These are phyloP conservation scores for Brotula barbata DNA, from an alignment of 2,797 vertebrate genomes.

Conservation along the genomic window DNA sequence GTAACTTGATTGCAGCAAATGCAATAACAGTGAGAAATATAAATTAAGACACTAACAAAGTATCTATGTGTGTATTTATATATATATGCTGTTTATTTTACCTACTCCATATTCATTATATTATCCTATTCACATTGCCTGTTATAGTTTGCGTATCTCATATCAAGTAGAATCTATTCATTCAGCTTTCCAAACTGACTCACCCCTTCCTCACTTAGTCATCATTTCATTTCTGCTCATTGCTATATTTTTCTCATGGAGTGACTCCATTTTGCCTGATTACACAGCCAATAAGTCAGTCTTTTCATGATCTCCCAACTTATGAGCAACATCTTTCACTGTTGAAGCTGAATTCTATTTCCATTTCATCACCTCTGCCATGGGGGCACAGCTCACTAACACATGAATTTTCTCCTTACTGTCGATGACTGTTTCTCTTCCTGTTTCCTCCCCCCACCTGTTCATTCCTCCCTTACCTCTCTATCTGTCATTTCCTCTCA, in stretches of 20 bases:
- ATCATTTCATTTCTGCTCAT: constrained; percentile 28
- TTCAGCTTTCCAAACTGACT: background rate
- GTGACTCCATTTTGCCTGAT: constrained; percentile 18
- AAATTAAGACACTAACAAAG: background rate
- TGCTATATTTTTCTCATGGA: constrained; percentile 24
- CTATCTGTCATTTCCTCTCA: constrained; percentile 19
- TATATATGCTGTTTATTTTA: constrained; percentile 9
- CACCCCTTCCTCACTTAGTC: constrained; percentile 6
- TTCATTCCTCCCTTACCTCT: constrained; percentile 11
- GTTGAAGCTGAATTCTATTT: constrained; percentile 34
- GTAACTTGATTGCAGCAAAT: background rate
- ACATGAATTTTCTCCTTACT: constrained; percentile 58
- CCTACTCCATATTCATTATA: no score
- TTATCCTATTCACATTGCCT: no score
- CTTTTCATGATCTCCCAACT: constrained; percentile 14
- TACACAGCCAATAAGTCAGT: constrained; percentile 6
- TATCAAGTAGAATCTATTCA: constrained; percentile 9
- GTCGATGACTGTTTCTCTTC: constrained; percentile 58
- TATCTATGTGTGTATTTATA: constrained; percentile 20
- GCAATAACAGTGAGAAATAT: background rate
- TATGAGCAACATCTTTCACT: constrained; percentile 23
- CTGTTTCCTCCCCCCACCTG: constrained; percentile 20
- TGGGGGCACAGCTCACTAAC: constrained; percentile 70
- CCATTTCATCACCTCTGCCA: constrained; percentile 45
- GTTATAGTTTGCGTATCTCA: constrained; percentile 1